Percentiles rank a stretch among this genome's conserved stretches.
Evolutionary conservation across 2,888 invertebrate species (phyloP).

Genomic region (Yponomeuta plumbellus): DNA sequence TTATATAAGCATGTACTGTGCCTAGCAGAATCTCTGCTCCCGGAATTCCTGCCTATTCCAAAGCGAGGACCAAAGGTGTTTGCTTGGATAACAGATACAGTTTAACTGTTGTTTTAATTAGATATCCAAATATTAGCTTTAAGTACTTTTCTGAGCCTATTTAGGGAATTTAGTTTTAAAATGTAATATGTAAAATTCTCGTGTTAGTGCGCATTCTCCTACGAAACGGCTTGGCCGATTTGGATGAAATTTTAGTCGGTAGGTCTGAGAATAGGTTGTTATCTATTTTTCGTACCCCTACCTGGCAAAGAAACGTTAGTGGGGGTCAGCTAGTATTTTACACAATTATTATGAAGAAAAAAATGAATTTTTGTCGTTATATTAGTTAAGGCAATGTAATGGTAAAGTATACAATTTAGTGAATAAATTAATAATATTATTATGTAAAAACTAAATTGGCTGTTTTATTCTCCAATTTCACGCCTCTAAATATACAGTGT

Average conservation of each 20-base stretch:
- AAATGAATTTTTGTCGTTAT: neutral
- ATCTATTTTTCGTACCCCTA: conserved; percentile 30
- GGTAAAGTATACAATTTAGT: neutral
- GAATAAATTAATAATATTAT: conserved; percentile 9
- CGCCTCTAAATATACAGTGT: conserved; percentile 35
- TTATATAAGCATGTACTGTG: neutral
- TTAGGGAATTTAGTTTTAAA: neutral
- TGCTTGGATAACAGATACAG: neutral
- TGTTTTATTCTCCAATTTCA: neutral
- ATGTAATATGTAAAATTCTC: too few species aligned
- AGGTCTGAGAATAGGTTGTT: too few species aligned
- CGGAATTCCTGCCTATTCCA: too few species aligned
- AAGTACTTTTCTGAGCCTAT: neutral
- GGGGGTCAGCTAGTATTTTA: too few species aligned
- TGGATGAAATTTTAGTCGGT: too few species aligned
- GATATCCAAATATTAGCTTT: neutral
- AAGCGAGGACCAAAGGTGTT: neutral
- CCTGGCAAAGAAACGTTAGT: too few species aligned
- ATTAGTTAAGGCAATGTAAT: neutral
- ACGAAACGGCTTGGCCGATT: too few species aligned
- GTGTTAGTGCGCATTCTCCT: too few species aligned
- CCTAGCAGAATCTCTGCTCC: neutral
- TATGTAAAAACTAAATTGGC: neutral
- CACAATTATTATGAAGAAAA: conserved; percentile 10
- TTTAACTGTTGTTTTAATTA: neutral